Conservation (phyloP, 1,140 invertebrate genomes). For the Nixonia krombeini region DNA sequence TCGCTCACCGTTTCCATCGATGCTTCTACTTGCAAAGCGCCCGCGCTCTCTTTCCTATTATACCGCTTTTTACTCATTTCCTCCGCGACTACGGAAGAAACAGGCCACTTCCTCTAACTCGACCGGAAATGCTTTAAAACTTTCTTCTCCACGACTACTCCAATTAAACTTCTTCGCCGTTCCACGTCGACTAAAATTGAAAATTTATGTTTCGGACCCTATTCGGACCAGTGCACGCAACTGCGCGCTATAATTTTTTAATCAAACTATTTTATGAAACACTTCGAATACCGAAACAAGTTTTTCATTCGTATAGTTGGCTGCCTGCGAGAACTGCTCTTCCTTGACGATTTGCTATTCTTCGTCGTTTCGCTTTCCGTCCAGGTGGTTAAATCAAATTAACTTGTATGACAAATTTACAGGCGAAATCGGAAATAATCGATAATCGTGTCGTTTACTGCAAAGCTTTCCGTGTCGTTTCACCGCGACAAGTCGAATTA, state of each 20-base stretch:
- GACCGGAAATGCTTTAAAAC: constrained; percentile 58
- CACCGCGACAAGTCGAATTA: background rate
- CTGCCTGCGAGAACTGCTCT: too few relatives aligned
- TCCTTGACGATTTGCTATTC: too few relatives aligned
- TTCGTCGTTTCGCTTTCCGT: too few relatives aligned
- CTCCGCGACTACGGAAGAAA: constrained; percentile 3
- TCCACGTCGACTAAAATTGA: constrained; percentile 50
- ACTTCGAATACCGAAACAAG: too few relatives aligned
- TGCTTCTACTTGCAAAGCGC: constrained; percentile 8
- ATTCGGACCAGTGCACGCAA: background rate
- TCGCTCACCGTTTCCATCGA: constrained; percentile 13
- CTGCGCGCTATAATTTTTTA: constrained; percentile 3
- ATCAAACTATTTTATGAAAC: constrained; percentile 9
- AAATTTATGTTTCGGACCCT: constrained; percentile 49
- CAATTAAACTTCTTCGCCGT: constrained; percentile 60
- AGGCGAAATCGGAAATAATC: too few relatives aligned
- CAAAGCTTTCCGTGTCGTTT: too few relatives aligned
- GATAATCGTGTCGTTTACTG: too few relatives aligned
- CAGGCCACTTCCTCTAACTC: constrained; percentile 34
- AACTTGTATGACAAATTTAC: too few relatives aligned
- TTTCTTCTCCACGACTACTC: constrained; percentile 41
- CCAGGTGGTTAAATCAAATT: too few relatives aligned
- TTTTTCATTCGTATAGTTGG: too few relatives aligned
- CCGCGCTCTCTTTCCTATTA: constrained; percentile 4
- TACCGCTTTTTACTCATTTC: constrained; percentile 4